Evolutionary conservation across 2,888 invertebrate genomes (phyloP).

Genomic region (Coronaproctus castanopsis): DNA sequence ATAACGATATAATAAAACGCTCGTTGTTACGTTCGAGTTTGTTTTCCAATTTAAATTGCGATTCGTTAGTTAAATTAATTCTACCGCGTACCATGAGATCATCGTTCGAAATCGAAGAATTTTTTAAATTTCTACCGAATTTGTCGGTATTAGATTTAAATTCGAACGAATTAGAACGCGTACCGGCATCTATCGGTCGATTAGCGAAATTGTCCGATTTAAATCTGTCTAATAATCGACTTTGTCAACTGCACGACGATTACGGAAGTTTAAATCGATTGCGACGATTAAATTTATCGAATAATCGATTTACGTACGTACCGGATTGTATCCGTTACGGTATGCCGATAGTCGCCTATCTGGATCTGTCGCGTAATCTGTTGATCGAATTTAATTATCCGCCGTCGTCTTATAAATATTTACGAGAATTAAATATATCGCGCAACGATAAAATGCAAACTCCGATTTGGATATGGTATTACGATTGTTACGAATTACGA

Average conservation of each 20-base stretch:
- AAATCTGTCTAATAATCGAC: neutral
- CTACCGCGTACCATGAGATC: neutral
- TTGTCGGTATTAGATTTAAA: neutral
- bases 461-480: neutral
- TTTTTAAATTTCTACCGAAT: neutral
- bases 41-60: too few relatives aligned
- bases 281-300: neutral
- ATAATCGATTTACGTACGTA: neutral
- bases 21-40: too few relatives aligned
- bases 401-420: neutral
- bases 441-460: neutral
- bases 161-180: neutral
- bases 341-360: neutral
- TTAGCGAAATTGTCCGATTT: neutral
- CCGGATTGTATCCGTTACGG: neutral
- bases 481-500: too few relatives aligned
- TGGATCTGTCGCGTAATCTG: neutral
- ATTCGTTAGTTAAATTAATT: neutral
- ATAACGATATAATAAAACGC: too few relatives aligned
- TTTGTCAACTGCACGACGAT: neutral
- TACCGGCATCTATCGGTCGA: neutral
- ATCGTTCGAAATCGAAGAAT: neutral
- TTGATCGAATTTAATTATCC: neutral
- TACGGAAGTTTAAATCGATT: neutral
- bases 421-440: neutral